These are phyloP conservation scores for Ceyx cyanopectus DNA, from an alignment of 2,113 vertebrate genomes.

Conservation along the genomic window DNA sequence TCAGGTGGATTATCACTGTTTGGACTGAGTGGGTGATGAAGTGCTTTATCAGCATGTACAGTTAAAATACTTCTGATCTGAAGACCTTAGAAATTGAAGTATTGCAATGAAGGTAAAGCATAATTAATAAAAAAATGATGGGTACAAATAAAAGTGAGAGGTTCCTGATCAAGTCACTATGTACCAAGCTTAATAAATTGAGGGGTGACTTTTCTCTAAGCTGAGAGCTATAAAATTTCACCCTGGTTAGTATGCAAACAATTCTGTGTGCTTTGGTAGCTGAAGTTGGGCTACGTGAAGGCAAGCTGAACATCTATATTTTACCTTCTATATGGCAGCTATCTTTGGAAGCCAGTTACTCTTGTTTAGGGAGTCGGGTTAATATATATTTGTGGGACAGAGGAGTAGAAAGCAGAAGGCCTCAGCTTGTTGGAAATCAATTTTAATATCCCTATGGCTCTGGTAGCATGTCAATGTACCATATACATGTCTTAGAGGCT, in stretches of 20 bases:
- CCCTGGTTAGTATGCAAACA: background rate
- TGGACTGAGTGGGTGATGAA: background rate
- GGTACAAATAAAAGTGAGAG: background rate
- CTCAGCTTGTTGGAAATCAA: constrained; percentile 50
- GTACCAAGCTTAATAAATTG: background rate
- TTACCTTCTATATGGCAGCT: background rate
- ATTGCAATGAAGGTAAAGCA: background rate
- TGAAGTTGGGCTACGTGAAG: background rate
- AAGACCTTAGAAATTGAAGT: background rate
- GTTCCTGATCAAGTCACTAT: background rate
- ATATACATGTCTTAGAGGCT: background rate
- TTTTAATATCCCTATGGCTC: constrained; percentile 54
- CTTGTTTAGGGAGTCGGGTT: background rate
- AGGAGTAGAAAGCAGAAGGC: constrained; percentile 19
- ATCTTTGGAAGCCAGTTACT: constrained; percentile 26
- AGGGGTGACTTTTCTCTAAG: background rate
- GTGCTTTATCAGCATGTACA: background rate
- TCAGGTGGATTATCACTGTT: background rate
- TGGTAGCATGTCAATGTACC: constrained; percentile 6
- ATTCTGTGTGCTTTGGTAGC: background rate
- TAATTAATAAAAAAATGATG: background rate
- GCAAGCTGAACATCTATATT: background rate
- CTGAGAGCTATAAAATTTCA: background rate
- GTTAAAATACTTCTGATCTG: background rate
- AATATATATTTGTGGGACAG: background rate